Conservation (phyloP, 2,797 vertebrate species). For the Leptoclinus maculatus region DNA sequence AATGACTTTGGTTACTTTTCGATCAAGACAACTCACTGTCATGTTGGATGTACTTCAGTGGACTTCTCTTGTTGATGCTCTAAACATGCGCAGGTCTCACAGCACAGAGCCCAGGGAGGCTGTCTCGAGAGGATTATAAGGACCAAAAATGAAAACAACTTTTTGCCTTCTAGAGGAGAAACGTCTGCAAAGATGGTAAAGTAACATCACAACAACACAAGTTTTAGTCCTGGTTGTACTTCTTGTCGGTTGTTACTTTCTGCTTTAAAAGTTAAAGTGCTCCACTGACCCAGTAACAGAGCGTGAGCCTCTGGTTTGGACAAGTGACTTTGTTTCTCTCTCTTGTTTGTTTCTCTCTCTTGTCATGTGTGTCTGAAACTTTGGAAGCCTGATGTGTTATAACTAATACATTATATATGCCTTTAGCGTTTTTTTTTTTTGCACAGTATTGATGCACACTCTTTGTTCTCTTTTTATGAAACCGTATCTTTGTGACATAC, state of each 20-base stretch:
- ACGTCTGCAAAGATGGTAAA: slow-evolving; percentile 82
- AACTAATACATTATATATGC: background rate
- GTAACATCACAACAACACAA: slow-evolving; percentile 32
- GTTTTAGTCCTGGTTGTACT: slow-evolving; percentile 11
- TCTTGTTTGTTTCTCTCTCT: slow-evolving; percentile 46
- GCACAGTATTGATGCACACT: background rate
- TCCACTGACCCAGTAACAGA: slow-evolving; percentile 70
- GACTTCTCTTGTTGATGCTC: slow-evolving; percentile 59
- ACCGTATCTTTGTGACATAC: slow-evolving; percentile 8
- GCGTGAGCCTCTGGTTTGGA: slow-evolving; percentile 29
- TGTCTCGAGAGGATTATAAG: slow-evolving; percentile 65
- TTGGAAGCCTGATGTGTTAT: background rate
- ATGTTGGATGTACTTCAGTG: slow-evolving; percentile 62
- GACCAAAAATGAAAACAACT: slow-evolving; percentile 65
- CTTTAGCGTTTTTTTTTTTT: background rate
- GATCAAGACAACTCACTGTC: slow-evolving; percentile 49
- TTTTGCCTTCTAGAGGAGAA: slow-evolving; percentile 60
- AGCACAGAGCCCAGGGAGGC: slow-evolving; percentile 50
- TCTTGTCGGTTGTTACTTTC: slow-evolving; percentile 24
- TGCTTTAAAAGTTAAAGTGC: slow-evolving; percentile 33
- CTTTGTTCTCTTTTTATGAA: slow-evolving; percentile 33
- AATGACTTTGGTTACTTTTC: slow-evolving; percentile 48
- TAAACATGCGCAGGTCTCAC: slow-evolving; percentile 67
- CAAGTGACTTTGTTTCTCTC: slow-evolving; percentile 49
- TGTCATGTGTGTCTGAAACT: slow-evolving; percentile 36